Base-by-base conservation (phyloP, 2,113 vertebrate species). In the Pelusios castaneus region DNA sequence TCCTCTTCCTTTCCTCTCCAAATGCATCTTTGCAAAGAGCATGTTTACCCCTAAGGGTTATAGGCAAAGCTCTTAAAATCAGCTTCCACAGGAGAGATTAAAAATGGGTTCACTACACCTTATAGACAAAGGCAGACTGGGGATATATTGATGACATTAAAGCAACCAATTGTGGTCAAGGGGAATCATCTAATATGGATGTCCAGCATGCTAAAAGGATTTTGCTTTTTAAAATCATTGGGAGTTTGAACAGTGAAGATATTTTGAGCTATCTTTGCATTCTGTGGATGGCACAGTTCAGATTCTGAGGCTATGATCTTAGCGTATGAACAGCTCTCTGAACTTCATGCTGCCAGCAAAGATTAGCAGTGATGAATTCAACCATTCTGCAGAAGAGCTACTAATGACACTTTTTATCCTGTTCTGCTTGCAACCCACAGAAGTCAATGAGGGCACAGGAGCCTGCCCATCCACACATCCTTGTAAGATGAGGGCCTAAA, bases 11-110 rank as follows among this genome's bases (percentile, higher is more conserved):
- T 58, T 83, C 67, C 85, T 73, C 21, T 58, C n/a, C 31, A 58
- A 86, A 76, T 91, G 43, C 17, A 84, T 76, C 43, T 92, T 45
- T 89, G 55, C 67, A 55, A 73, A 58, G 85, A 83, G n/a, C 82
- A 58, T 81, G 77, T 89, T 80, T 85, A 83, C 78, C 91, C 87
- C 60, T 78, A 76, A 85, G 87, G 82, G 82, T 80, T 92, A 85
- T 82, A 75, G 63, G 51, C 85, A 52, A 75, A 73, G 41, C 70
- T 84, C 76, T 73, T 8, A 21, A 52, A 84, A 38, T 54, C 81
- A n/a, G 73, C 76, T 80, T 80, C 49, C 54, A 47, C 31, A 86
- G 86, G 75, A 25, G 60, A 86, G 77, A 91, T 81, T 76, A 91
- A 73, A 60, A 41, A 91, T 91, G 89, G 56, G 73, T 76, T 76